Conservation (phyloP, 2,888 invertebrate genomes). For the Rhagonycha fulva region DNA sequence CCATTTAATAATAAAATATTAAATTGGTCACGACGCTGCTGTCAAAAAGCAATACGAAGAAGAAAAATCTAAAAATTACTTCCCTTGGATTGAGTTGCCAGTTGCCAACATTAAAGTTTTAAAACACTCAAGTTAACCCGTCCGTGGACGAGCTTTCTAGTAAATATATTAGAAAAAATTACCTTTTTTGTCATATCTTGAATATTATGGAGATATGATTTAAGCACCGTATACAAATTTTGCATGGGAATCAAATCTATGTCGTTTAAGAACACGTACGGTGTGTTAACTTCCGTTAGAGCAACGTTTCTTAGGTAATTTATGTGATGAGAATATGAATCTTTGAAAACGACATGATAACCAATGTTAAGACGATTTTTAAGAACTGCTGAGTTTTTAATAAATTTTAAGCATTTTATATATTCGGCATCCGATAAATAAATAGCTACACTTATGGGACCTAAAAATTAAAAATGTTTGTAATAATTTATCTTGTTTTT, state of each 20-base stretch:
- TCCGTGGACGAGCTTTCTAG: no score
- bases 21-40: no score
- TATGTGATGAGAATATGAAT: constrained; percentile 88
- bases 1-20: no score
- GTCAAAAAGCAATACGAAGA: no score
- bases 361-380: constrained; percentile 79
- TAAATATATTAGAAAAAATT: background rate
- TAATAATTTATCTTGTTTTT: no score
- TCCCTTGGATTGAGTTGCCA: no score
- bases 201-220: constrained; percentile 57
- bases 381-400: constrained; percentile 73
- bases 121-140: no score
- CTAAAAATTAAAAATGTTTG: constrained; percentile 47
- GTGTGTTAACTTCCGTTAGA: constrained; percentile 75
- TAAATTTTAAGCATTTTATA: constrained; percentile 75
- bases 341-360: constrained; percentile 88
- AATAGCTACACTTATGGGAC: constrained; percentile 84
- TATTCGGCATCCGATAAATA: constrained; percentile 90
- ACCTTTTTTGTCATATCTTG: constrained; percentile 57
- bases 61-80: no score
- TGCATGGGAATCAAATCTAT: constrained; percentile 89
- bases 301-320: constrained; percentile 89
- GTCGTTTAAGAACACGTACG: constrained; percentile 85
- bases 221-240: constrained; percentile 74
- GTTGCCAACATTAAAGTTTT: no score